Evolutionary conservation across 2,113 vertebrate species (phyloP).

Genomic region (Barnardius zonarius): DNA sequence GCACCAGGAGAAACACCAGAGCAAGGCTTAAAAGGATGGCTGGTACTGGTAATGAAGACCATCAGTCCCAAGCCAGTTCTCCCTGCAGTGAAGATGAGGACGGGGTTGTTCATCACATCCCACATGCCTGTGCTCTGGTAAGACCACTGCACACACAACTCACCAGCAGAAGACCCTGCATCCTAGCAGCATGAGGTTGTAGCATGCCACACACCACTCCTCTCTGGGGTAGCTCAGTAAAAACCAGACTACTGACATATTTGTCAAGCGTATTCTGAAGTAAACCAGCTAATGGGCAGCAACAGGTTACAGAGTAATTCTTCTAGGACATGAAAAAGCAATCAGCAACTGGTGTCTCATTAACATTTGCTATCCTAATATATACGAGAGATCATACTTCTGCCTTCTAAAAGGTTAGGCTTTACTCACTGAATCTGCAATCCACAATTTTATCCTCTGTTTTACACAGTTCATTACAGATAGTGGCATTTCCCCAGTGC

Average conservation of each 20-base stretch:
- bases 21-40: not conserved
- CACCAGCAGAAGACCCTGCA: not conserved
- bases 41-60: not conserved
- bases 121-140: not conserved
- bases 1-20: not conserved
- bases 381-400: accelerated
- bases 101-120: accelerated
- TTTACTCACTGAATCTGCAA: not conserved
- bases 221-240: not conserved
- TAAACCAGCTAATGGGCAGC: not conserved
- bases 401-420: not conserved
- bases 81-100: not conserved
- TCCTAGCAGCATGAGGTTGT: not conserved
- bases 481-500: not conserved
- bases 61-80: not conserved
- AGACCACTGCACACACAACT: not conserved
- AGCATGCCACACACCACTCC: not conserved
- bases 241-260: not conserved
- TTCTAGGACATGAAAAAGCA: not conserved
- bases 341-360: not conserved
- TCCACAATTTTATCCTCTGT: not conserved
- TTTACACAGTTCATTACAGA: not conserved
- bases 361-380: not conserved
- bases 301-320: not conserved
- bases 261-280: not conserved